Evolutionary conservation across 2,113 vertebrate genomes (phyloP).

Genomic region (Urocitellus parryii): DNA sequence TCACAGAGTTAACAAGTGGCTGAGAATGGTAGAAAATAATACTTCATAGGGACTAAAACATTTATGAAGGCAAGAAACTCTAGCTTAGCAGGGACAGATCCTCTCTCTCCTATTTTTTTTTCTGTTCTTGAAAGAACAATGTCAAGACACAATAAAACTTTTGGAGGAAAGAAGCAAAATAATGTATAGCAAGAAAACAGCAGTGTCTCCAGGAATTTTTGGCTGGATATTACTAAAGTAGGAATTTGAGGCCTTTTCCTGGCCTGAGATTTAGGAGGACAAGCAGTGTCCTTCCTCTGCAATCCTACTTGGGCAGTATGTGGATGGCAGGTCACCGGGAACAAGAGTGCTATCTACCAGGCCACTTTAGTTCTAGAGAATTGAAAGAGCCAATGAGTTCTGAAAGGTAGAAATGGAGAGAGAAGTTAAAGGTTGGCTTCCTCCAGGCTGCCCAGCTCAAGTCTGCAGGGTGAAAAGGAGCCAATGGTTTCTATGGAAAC

Average conservation of each 20-base stretch:
- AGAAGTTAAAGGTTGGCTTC: not conserved
- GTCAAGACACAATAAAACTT: not conserved
- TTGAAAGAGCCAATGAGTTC: not conserved
- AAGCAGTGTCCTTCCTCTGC: not conserved
- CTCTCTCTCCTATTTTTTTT: not conserved
- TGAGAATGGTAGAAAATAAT: not conserved
- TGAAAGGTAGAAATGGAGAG: not conserved
- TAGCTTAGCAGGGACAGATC: not conserved
- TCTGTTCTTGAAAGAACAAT: not conserved
- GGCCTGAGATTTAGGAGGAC: not conserved
- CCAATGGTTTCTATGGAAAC: constrained; percentile 4
- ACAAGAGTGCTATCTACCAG: not conserved
- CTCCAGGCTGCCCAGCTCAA: not conserved
- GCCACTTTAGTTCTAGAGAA: not conserved
- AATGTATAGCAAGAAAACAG: not conserved
- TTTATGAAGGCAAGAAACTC: not conserved
- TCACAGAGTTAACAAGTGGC: not conserved
- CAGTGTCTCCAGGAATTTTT: not conserved
- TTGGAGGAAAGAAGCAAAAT: not conserved
- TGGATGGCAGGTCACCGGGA: too few species aligned
- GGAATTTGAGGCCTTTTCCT: not conserved
- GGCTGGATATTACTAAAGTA: not conserved
- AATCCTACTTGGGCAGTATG: not conserved
- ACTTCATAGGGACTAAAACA: not conserved
- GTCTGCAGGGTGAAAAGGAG: not conserved